phyloP scores from a whole-genome alignment of 2,888 invertebrate species.

The Neria commutata region DNA sequence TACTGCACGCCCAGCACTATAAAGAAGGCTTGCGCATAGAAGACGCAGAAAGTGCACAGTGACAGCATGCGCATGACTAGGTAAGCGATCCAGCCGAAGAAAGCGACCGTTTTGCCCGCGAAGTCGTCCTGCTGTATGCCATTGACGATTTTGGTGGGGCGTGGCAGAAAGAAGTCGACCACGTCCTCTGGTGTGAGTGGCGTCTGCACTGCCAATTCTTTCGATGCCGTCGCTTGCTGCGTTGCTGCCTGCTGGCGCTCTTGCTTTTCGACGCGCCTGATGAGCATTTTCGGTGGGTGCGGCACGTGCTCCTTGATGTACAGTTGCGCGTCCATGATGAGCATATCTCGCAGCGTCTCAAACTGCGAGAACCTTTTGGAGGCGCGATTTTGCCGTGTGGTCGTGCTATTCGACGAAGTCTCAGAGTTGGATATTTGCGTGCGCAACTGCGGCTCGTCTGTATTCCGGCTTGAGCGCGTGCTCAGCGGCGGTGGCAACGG shows the following conservation, averaged over 20 bases:
- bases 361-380: conserved; percentile 48
- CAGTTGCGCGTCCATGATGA: conserved; percentile 67
- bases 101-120: conserved; percentile 71
- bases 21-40: conserved; percentile 69
- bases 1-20: conserved; percentile 70
- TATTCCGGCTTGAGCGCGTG: conserved; percentile 35
- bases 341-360: conserved; percentile 59
- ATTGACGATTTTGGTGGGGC: conserved; percentile 65
- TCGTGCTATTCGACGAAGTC: background rate
- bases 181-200: conserved; percentile 47
- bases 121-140: conserved; percentile 79
- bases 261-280: conserved; percentile 62
- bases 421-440: conserved; percentile 38
- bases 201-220: conserved; percentile 11
- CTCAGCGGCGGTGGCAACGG: conserved; percentile 61
- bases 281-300: conserved; percentile 61
- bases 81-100: conserved; percentile 80
- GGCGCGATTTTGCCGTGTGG: conserved; percentile 25
- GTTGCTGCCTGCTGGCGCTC: conserved; percentile 40
- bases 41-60: conserved; percentile 72
- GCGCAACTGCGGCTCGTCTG: conserved; percentile 33
- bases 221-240: conserved; percentile 18
- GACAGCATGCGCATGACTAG: conserved; percentile 74
- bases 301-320: conserved; percentile 65
- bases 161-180: conserved; percentile 58